phyloP scores from a whole-genome alignment of 1,140 invertebrate genomes.

The Apis dorsata region DNA sequence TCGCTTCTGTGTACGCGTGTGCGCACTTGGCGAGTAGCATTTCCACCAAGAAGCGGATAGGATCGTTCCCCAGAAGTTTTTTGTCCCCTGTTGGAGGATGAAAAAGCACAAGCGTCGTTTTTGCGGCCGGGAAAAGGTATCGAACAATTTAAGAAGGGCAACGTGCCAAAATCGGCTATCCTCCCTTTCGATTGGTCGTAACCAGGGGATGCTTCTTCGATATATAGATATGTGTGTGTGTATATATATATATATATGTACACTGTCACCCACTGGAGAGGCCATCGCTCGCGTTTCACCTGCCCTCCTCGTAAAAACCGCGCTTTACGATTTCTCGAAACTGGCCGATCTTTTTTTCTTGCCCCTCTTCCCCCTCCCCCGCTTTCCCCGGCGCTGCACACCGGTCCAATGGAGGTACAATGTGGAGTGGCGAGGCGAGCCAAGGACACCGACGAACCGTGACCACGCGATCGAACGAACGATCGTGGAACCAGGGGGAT shows the following conservation, averaged over 20 bases:
- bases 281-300: constrained; percentile 13
- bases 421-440: background rate
- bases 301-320: constrained; percentile 49
- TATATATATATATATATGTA: no score
- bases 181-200: background rate
- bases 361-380: no score
- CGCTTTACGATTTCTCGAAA: constrained; percentile 64
- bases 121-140: constrained; percentile 50
- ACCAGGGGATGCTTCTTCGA: background rate
- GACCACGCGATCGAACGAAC: constrained; percentile 42
- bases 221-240: no score
- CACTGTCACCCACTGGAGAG: background rate
- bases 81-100: constrained; percentile 38
- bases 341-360: constrained; percentile 9
- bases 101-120: constrained; percentile 46
- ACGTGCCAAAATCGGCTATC: constrained; percentile 52
- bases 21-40: constrained; percentile 47
- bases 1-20: background rate
- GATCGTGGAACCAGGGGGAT: constrained; percentile 11
- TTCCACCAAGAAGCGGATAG: constrained; percentile 40
- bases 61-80: constrained; percentile 21
- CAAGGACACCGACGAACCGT: constrained; percentile 40
- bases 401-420: background rate
- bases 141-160: constrained; percentile 59
- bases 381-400: no score